Conservation (phyloP, 2,797 vertebrate species). For the Pagetopsis macropterus region DNA sequence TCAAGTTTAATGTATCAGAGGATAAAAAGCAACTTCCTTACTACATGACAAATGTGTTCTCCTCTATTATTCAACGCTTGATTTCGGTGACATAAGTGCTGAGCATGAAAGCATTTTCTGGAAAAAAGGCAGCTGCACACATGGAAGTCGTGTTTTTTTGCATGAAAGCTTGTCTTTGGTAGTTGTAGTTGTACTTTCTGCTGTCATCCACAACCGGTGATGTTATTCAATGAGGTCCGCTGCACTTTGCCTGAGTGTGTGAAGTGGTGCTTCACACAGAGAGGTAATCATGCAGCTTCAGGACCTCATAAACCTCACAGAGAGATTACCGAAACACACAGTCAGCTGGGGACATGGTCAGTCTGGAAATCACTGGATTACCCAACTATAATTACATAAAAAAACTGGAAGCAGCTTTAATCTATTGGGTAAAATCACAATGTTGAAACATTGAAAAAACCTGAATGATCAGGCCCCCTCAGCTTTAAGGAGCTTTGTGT, state of each 20-base stretch:
- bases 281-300: slow-evolving; percentile 33
- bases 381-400: neutral
- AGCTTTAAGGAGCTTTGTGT: neutral
- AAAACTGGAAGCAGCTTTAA: neutral
- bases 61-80: slow-evolving; percentile 55
- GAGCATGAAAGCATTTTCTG: slow-evolving; percentile 18
- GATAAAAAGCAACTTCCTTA: slow-evolving; percentile 23
- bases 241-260: slow-evolving; percentile 48
- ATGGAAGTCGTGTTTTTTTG: neutral
- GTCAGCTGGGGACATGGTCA: slow-evolving; percentile 13
- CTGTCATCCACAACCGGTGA: slow-evolving; percentile 1
- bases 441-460: neutral
- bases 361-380: slow-evolving; percentile 10
- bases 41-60: slow-evolving; percentile 40
- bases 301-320: slow-evolving; percentile 36
- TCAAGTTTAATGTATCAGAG: slow-evolving; percentile 48
- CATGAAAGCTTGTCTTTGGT: slow-evolving; percentile 23
- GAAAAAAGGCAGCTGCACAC: slow-evolving; percentile 14
- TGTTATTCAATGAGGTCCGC: slow-evolving; percentile 33
- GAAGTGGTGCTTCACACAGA: slow-evolving; percentile 52
- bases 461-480: neutral
- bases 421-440: neutral
- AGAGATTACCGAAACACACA: slow-evolving; percentile 33
- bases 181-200: slow-evolving; percentile 17
- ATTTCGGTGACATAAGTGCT: slow-evolving; percentile 38